These are phyloP conservation scores for Zosterops japonicus DNA, from an alignment of 2,113 vertebrate species.

Conservation along the genomic window DNA sequence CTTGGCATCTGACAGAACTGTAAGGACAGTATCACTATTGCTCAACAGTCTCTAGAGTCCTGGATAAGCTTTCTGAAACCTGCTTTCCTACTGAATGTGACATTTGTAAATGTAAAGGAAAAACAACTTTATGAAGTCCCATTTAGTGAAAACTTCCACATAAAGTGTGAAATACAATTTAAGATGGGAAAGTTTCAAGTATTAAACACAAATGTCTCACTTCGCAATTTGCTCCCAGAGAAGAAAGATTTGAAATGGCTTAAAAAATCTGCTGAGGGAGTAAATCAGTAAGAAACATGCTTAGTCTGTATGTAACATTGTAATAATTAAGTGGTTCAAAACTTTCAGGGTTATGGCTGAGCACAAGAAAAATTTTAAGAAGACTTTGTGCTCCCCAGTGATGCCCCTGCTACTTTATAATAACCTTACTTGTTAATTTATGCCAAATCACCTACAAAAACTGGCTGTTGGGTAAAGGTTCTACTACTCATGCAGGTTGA, in stretches of 20 bases:
- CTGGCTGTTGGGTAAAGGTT: neutral
- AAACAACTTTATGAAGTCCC: neutral
- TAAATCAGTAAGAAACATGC: neutral
- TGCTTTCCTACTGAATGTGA: neutral
- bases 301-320: neutral
- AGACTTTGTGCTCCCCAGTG: neutral
- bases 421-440: neutral
- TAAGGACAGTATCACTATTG: neutral
- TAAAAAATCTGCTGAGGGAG: neutral
- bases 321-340: neutral
- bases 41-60: neutral
- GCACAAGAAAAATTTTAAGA: neutral
- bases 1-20: neutral
- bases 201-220: neutral
- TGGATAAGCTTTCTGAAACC: neutral
- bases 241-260: neutral
- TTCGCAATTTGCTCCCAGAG: neutral
- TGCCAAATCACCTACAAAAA: neutral
- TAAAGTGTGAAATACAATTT: neutral
- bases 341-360: neutral
- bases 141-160: neutral
- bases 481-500: neutral
- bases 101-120: neutral
- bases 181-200: neutral
- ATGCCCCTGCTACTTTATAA: neutral